These are phyloP conservation scores for Drosophila infuscata DNA, from an alignment of 2,888 invertebrate species.

Conservation along the genomic window DNA sequence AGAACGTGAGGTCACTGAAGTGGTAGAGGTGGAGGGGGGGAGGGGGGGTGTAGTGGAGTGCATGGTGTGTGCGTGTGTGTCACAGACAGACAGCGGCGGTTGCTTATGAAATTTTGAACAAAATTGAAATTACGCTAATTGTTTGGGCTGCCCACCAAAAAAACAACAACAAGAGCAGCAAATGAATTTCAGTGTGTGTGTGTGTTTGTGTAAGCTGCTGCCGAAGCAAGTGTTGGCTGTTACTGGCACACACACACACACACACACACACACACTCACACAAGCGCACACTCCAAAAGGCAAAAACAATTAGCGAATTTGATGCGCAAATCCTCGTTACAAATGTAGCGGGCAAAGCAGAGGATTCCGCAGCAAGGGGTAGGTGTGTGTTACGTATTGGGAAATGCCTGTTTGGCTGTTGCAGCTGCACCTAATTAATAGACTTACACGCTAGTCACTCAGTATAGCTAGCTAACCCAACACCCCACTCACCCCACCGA, in stretches of 20 bases:
- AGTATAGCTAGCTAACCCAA: neutral
- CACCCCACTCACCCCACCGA: neutral
- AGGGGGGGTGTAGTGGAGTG: no score
- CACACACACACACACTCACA: slow-evolving; percentile 1
- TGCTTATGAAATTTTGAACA: slow-evolving; percentile 83
- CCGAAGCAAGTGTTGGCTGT: slow-evolving; percentile 33
- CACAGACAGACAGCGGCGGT: slow-evolving; percentile 35
- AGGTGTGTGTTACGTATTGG: slow-evolving; percentile 18
- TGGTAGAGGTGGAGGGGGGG: neutral
- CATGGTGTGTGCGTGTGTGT: slow-evolving; percentile 12
- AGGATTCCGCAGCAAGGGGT: neutral
- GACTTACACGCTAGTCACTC: slow-evolving; percentile 61
- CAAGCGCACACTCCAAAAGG: slow-evolving; percentile 45
- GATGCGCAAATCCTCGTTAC: slow-evolving; percentile 75
- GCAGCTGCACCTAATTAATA: slow-evolving; percentile 72
- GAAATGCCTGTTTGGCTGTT: slow-evolving; percentile 18
- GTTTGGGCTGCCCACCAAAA: slow-evolving; percentile 66
- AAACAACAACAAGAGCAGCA: slow-evolving; percentile 15
- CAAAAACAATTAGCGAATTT: slow-evolving; percentile 81
- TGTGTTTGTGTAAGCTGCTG: slow-evolving; percentile 25
- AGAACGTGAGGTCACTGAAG: neutral
- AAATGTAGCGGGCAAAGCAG: slow-evolving; percentile 54
- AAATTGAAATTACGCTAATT: slow-evolving; percentile 84
- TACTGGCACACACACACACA: neutral
- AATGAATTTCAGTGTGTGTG: slow-evolving; percentile 9